A percentile compares a stretch with the other conserved stretches of the same genome.
These are phyloP conservation scores for Basileuterus tristriatus DNA, from an alignment of 2,797 vertebrate genomes.

Conservation along the genomic window DNA sequence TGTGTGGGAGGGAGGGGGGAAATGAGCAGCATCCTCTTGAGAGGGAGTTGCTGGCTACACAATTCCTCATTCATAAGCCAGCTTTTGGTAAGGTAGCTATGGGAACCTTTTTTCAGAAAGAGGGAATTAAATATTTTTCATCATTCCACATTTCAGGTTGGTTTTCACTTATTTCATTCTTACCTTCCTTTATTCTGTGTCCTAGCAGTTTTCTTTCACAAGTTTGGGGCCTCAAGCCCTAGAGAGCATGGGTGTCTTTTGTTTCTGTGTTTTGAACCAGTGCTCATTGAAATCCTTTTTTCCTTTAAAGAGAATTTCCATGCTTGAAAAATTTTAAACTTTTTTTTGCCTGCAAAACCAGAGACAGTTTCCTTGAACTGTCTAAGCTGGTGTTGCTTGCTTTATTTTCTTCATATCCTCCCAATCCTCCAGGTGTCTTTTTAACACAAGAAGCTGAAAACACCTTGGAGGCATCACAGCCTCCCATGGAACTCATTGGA, in stretches of 20 bases:
- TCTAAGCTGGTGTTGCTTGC: not conserved
- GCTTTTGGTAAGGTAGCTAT: not conserved
- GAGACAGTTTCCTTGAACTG: not conserved
- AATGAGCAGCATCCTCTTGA: not conserved
- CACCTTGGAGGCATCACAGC: not conserved
- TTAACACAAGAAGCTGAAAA: not conserved
- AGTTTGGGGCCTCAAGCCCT: not conserved
- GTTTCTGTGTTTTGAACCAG: not conserved
- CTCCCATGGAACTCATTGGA: not conserved
- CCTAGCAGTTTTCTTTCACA: not conserved
- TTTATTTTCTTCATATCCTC: not conserved
- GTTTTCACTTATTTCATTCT: not conserved
- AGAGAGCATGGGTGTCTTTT: not conserved
- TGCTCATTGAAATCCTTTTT: not conserved
- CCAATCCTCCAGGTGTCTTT: not conserved
- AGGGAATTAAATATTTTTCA: not conserved
- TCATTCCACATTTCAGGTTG: not conserved
- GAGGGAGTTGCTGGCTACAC: not conserved
- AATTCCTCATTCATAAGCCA: not conserved
- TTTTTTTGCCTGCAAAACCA: not conserved
- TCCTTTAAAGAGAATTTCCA: not conserved
- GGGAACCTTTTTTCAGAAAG: not conserved
- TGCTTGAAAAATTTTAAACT: no score
- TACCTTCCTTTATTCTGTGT: not conserved
- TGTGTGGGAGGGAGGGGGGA: not conserved